Evolutionary conservation across 2,888 invertebrate species (phyloP).

Genomic region (Matsumyia berberina): DNA sequence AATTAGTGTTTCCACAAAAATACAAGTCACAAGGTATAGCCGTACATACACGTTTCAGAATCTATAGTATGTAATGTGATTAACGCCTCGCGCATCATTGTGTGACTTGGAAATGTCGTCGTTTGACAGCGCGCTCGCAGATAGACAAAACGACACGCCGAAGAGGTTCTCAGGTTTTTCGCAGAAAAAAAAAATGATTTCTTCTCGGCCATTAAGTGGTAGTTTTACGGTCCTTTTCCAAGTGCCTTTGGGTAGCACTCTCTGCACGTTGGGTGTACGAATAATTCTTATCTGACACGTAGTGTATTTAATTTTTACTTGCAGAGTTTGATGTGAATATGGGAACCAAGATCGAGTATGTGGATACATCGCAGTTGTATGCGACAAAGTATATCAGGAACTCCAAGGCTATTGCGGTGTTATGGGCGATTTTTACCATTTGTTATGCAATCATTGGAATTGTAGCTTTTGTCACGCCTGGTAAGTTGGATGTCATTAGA

Average conservation of each 20-base stretch:
- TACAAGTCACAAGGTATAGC: background rate
- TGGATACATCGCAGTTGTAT: constrained; percentile 95
- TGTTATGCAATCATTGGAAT: constrained; percentile 98
- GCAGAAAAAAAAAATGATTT: constrained; percentile 11
- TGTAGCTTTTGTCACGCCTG: constrained; percentile 96
- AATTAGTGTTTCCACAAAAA: constrained; percentile 38
- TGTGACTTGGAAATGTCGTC: background rate
- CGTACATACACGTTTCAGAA: constrained; percentile 2
- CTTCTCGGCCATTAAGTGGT: constrained; percentile 11
- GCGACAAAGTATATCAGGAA: constrained; percentile 96
- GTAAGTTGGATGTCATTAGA: constrained; percentile 78
- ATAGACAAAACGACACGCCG: constrained; percentile 1
- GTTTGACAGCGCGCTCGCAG: background rate
- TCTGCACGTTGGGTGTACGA: background rate
- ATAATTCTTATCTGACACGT: background rate
- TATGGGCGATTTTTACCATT: constrained; percentile 99
- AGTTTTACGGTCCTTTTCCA: constrained; percentile 16
- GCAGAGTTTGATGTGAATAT: constrained; percentile 84
- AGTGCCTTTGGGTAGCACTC: constrained; percentile 12
- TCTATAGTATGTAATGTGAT: constrained; percentile 29
- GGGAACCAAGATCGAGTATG: constrained; percentile 97
- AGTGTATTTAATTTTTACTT: constrained; percentile 16
- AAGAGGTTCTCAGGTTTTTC: constrained; percentile 7
- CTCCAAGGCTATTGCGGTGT: constrained; percentile 97
- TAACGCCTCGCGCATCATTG: constrained; percentile 23